Conservation (phyloP, 2,797 vertebrate genomes). For the Harpagifer antarcticus region DNA sequence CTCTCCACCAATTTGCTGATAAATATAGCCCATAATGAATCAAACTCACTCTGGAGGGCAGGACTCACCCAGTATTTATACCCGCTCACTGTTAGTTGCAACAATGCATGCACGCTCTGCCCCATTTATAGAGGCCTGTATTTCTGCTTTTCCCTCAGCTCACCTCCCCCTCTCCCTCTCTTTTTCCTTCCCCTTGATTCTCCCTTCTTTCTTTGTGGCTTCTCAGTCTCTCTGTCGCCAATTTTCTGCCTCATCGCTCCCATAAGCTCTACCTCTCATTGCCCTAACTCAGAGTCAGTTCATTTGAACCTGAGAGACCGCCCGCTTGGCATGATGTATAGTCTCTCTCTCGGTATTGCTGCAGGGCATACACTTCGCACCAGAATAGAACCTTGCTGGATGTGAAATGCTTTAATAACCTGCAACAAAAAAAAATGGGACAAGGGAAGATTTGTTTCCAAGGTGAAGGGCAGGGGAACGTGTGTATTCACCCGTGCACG, state of each 20-base stretch:
- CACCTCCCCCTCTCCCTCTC: constrained; percentile 26
- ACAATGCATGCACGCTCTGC: constrained; percentile 75
- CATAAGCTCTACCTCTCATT: constrained; percentile 81
- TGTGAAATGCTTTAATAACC: constrained; percentile 65
- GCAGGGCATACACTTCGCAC: constrained; percentile 66
- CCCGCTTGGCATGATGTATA: constrained; percentile 75
- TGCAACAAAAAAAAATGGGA: constrained; percentile 42
- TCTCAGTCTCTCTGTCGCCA: constrained; percentile 66
- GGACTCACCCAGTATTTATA: constrained; percentile 76
- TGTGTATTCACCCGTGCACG: constrained; percentile 46
- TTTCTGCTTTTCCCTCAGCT: constrained; percentile 66
- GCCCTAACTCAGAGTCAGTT: constrained; percentile 77
- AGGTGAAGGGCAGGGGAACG: constrained; percentile 52
- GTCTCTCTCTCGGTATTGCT: constrained; percentile 75
- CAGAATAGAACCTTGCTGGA: constrained; percentile 71
- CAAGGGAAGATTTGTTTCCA: constrained; percentile 34
- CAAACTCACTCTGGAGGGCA: constrained; percentile 74
- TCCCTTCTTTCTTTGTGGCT: constrained; percentile 47
- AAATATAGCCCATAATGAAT: constrained; percentile 81
- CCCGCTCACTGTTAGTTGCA: constrained; percentile 64
- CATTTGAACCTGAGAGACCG: constrained; percentile 75
- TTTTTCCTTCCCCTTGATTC: constrained; percentile 10
- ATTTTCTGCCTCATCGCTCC: constrained; percentile 83
- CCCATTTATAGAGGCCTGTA: constrained; percentile 72
- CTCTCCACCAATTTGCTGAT: constrained; percentile 62